These are phyloP conservation scores for Pteromalus puparum DNA, from an alignment of 1,140 invertebrate genomes.

Conservation along the genomic window DNA sequence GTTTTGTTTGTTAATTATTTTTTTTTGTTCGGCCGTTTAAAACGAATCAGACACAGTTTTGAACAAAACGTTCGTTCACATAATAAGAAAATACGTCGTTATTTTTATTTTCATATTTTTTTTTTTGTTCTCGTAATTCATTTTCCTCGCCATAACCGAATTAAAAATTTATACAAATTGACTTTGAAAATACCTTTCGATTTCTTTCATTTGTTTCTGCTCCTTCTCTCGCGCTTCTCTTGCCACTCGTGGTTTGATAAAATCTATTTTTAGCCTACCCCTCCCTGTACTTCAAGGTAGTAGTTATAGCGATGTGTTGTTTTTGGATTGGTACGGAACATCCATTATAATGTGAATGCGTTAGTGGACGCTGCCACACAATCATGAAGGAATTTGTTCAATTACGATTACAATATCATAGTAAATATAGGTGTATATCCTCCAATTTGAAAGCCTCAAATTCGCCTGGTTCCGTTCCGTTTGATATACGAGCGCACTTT, in stretches of 20 bases:
- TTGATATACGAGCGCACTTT: not conserved
- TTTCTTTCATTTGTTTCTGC: not conserved
- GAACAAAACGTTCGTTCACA: not conserved
- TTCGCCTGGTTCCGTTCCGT: not conserved
- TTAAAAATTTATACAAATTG: slow-evolving; percentile 27
- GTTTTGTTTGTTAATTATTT: slow-evolving; percentile 12
- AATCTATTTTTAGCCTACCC: slow-evolving; percentile 27
- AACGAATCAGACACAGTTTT: slow-evolving; percentile 21
- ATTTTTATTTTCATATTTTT: not conserved
- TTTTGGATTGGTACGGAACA: slow-evolving; percentile 52
- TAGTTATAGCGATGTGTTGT: slow-evolving; percentile 23
- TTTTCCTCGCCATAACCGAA: not conserved
- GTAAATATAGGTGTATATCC: slow-evolving; percentile 24
- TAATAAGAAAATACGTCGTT: slow-evolving; percentile 31
- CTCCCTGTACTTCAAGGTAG: slow-evolving; percentile 19
- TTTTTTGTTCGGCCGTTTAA: slow-evolving; percentile 13
- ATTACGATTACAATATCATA: slow-evolving; percentile 45
- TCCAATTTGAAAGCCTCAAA: not conserved
- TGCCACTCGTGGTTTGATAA: slow-evolving; percentile 22
- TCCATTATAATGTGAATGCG: slow-evolving; percentile 29
- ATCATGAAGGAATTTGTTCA: slow-evolving; percentile 29
- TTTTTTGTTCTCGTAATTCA: slow-evolving; percentile 3
- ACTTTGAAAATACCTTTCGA: slow-evolving; percentile 15
- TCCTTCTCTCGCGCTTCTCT: not conserved
- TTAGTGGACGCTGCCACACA: slow-evolving; percentile 18